Percentiles rank a stretch among this genome's conserved stretches.
Evolutionary conservation across 2,113 vertebrate species (phyloP).

Genomic region (Cyanistes caeruleus): DNA sequence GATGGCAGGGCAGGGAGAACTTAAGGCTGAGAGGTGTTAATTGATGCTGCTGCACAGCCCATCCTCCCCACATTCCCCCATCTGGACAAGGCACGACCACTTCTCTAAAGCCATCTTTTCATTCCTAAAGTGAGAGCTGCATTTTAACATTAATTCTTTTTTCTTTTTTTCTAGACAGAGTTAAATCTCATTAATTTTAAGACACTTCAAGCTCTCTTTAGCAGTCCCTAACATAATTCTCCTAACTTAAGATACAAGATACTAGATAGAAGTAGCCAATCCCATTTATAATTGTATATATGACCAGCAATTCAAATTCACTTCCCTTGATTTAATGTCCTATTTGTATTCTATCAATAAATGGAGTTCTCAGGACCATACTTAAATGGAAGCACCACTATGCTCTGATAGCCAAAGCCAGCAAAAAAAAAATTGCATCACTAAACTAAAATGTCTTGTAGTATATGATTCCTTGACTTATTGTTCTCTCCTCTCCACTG

Average conservation of each 20-base stretch:
- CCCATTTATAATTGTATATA: background rate
- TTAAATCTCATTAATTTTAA: constrained; percentile 61
- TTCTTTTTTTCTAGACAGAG: constrained; percentile 19
- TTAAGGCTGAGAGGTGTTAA: background rate
- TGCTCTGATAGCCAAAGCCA: constrained; percentile 50
- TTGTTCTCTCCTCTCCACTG: constrained; percentile 75
- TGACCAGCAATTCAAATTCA: constrained; percentile 44
- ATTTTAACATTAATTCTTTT: background rate
- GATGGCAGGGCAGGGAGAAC: rapidly evolving
- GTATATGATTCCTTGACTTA: constrained; percentile 71
- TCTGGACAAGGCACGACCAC: background rate
- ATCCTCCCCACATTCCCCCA: background rate
- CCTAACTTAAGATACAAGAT: background rate
- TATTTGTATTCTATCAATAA: constrained; percentile 55
- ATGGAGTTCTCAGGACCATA: constrained; percentile 47
- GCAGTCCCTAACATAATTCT: constrained; percentile 14
- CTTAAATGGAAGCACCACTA: constrained; percentile 14
- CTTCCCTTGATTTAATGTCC: constrained; percentile 55
- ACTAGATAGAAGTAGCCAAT: background rate
- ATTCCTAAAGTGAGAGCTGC: background rate
- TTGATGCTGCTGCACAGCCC: background rate
- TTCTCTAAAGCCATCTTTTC: background rate
- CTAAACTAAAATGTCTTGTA: constrained; percentile 53
- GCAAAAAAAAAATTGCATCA: constrained; percentile 19
- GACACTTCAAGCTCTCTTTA: constrained; percentile 45